phyloP scores from a whole-genome alignment of 2,113 vertebrate species.

The Taxidea taxus region DNA sequence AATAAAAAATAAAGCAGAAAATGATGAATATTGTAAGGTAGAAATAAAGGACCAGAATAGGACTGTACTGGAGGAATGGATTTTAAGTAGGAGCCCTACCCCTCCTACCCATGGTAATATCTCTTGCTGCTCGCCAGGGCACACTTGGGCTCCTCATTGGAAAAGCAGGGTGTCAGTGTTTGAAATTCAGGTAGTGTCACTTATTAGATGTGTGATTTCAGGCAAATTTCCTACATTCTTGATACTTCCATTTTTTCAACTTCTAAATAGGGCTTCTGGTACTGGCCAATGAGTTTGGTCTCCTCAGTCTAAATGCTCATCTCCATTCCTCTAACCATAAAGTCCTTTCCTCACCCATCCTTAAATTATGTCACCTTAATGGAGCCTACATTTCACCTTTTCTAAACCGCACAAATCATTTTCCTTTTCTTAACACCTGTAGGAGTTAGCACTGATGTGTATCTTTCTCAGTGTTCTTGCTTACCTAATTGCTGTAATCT shows the following conservation, averaged over 20 bases:
- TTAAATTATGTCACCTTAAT: neutral
- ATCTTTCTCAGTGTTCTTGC: neutral
- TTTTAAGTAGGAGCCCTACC: neutral
- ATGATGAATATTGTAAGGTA: neutral
- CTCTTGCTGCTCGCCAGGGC: neutral
- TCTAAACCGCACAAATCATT: neutral
- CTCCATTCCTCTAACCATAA: neutral
- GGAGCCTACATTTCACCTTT: neutral
- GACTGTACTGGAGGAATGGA: neutral
- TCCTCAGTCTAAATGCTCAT: neutral
- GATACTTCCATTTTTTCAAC: neutral
- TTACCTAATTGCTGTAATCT: neutral
- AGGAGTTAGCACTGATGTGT: neutral
- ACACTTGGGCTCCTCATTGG: neutral
- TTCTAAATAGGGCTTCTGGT: neutral
- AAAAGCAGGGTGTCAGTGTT: neutral
- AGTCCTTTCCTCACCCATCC: neutral
- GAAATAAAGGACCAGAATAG: neutral
- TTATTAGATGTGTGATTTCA: neutral
- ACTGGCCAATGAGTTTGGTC: neutral
- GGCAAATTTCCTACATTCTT: neutral
- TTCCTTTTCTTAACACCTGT: neutral
- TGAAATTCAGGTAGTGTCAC: neutral
- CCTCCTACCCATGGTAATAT: neutral
- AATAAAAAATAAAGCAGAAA: neutral